Percentiles rank a stretch among this genome's conserved stretches.
These are phyloP conservation scores for Cerceris ruficornis DNA, from an alignment of 2,888 invertebrate species.

Conservation along the genomic window DNA sequence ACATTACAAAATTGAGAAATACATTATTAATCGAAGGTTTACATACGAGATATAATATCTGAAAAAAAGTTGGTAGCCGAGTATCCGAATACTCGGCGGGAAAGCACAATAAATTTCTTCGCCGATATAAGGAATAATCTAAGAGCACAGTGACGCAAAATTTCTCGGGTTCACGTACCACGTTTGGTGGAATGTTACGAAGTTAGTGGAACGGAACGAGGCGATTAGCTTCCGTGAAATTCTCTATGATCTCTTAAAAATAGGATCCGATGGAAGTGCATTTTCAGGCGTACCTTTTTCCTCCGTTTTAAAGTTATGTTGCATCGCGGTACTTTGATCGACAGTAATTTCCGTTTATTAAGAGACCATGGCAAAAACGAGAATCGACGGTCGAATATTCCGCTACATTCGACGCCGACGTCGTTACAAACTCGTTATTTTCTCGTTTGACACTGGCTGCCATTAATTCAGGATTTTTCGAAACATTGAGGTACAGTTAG, in stretches of 20 bases:
- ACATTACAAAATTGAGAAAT: too few relatives aligned
- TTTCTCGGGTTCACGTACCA: background rate
- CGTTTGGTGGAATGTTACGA: background rate
- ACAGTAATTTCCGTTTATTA: constrained; percentile 1
- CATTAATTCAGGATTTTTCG: background rate
- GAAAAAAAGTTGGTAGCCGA: too few relatives aligned
- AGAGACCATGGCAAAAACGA: constrained; percentile 1
- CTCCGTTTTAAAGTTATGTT: background rate
- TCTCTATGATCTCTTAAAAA: background rate
- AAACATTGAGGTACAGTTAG: background rate
- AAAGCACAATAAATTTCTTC: too few relatives aligned
- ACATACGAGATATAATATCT: too few relatives aligned
- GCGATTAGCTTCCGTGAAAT: background rate
- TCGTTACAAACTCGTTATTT: constrained; percentile 8
- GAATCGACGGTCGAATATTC: background rate
- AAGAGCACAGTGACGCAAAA: background rate
- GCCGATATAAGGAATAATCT: background rate
- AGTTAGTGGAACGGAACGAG: background rate
- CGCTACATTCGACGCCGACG: background rate
- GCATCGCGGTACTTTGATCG: background rate
- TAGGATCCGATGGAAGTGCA: background rate
- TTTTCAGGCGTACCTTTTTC: background rate
- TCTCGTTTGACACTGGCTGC: background rate
- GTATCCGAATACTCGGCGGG: too few relatives aligned
- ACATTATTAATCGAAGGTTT: too few relatives aligned